Conservation (phyloP, 2,113 vertebrate species). For the Neodon shergylaensis region DNA sequence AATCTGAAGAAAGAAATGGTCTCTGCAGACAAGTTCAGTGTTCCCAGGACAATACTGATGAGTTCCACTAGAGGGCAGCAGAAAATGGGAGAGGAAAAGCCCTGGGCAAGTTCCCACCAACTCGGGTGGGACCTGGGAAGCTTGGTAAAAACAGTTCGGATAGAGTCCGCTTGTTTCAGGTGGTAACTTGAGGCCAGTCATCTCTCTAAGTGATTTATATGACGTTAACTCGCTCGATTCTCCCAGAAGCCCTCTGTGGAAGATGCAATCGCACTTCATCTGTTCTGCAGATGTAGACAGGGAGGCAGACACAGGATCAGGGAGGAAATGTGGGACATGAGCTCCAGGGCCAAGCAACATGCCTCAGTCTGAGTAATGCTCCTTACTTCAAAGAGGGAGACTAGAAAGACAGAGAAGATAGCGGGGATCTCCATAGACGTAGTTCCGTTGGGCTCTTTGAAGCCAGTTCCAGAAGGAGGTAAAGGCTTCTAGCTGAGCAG, state of each 20-base stretch:
- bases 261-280: not conserved
- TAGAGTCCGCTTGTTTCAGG: not conserved
- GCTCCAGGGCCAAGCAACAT: not conserved
- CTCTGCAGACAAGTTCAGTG: not conserved
- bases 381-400: not conserved
- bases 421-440: not conserved
- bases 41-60: not conserved
- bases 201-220: not conserved
- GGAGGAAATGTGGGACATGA: not conserved
- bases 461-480: not conserved
- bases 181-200: not conserved
- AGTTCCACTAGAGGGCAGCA: slow-evolving; percentile 55
- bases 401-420: not conserved
- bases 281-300: not conserved
- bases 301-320: too few relatives aligned
- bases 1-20: slow-evolving; percentile 7
- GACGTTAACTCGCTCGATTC: not conserved
- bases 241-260: not conserved
- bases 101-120: not conserved
- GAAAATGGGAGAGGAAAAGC: not conserved
- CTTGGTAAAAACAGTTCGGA: not conserved
- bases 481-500: not conserved
- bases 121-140: not conserved
- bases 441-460: not conserved
- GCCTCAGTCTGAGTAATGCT: not conserved